These are phyloP conservation scores for Myiozetetes cayanensis DNA, from an alignment of 2,113 vertebrate species.

Conservation along the genomic window DNA sequence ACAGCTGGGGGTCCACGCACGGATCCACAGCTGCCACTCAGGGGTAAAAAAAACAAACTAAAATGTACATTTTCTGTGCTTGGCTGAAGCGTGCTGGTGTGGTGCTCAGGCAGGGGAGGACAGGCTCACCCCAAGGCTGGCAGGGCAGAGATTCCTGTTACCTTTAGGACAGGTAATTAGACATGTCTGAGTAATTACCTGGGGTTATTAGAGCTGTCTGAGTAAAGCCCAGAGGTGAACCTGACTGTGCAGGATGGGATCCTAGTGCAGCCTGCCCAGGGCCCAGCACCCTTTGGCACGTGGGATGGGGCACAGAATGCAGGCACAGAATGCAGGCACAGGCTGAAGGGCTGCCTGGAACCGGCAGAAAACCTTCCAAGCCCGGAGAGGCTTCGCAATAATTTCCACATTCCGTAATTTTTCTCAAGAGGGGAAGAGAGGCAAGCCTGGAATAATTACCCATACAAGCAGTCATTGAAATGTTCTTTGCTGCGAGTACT, in stretches of 20 bases:
- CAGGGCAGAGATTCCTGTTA: not conserved
- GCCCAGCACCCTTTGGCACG: fast-evolving
- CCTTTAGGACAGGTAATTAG: not conserved
- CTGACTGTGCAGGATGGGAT: not conserved
- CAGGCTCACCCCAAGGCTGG: not conserved
- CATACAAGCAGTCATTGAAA: slow-evolving; percentile 42
- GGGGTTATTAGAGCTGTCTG: not conserved
- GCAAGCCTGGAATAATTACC: slow-evolving; percentile 55
- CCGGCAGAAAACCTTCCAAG: not conserved
- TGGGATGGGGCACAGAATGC: fast-evolving
- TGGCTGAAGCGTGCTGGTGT: not conserved
- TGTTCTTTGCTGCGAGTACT: not conserved
- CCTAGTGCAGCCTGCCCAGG: not conserved
- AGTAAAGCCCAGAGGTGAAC: not conserved
- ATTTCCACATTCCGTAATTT: slow-evolving; percentile 50
- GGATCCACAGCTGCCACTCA: not conserved
- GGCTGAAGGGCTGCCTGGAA: not conserved
- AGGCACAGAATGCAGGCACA: not conserved
- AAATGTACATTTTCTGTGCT: not conserved
- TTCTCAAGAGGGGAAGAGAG: slow-evolving; percentile 39
- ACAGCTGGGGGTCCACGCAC: not conserved
- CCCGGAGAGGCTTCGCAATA: not conserved
- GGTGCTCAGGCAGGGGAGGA: not conserved
- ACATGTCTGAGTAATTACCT: not conserved
- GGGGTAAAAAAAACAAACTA: not conserved